Evolutionary conservation across 2,888 invertebrate species (phyloP).

Genomic region (Octodonta nipae): DNA sequence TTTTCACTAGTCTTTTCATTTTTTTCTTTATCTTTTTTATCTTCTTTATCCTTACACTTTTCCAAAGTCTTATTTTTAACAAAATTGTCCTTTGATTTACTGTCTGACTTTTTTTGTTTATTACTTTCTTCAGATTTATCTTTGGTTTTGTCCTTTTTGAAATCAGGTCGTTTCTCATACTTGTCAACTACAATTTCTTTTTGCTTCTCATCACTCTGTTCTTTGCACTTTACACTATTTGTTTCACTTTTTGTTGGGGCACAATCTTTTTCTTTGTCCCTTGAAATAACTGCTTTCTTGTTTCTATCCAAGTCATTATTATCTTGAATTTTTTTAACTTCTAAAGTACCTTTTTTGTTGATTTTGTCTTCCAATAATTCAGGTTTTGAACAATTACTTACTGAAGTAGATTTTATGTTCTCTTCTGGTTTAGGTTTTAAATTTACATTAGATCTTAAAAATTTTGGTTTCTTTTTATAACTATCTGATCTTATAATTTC

Average conservation of each 20-base stretch:
- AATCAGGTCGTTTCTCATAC: slow-evolving; percentile 3
- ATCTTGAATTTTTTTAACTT: too few species aligned
- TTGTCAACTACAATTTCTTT: slow-evolving; percentile 9
- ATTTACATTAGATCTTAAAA: too few species aligned
- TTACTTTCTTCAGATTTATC: not conserved
- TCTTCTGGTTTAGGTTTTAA: not conserved
- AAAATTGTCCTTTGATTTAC: not conserved
- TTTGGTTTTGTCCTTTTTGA: slow-evolving; percentile 5
- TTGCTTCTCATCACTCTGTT: slow-evolving; percentile 13
- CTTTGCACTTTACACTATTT: slow-evolving; percentile 12
- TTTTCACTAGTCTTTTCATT: slow-evolving; percentile 15
- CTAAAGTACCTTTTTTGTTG: too few species aligned
- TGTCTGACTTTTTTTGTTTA: not conserved
- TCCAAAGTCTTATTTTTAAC: not conserved
- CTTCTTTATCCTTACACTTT: slow-evolving; percentile 1
- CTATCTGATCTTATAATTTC: slow-evolving; percentile 27
- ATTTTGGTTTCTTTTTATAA: too few species aligned
- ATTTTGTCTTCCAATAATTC: too few species aligned
- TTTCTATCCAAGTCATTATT: not conserved
- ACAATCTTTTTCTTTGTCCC: slow-evolving; percentile 5
- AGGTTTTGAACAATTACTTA: not conserved
- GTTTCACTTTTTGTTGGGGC: too few species aligned
- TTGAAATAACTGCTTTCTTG: not conserved
- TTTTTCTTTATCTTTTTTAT: slow-evolving; percentile 3
- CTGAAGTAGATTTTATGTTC: not conserved